Percentiles rank a stretch among this genome's conserved stretches.
These are phyloP conservation scores for Conus betulinus DNA, from an alignment of 1,140 invertebrate genomes.

Conservation along the genomic window DNA sequence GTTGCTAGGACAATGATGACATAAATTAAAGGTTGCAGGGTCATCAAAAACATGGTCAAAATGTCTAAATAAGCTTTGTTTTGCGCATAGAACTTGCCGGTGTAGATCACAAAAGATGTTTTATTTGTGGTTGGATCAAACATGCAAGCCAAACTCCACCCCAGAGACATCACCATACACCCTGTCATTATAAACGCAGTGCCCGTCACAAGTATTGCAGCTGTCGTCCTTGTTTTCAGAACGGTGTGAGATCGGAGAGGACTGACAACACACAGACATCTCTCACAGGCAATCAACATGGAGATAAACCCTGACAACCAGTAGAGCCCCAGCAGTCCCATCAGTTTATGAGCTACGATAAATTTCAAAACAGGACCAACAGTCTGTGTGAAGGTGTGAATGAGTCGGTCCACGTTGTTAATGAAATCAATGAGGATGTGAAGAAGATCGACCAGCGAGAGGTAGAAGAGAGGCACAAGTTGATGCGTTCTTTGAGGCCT, in stretches of 20 bases:
- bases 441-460: neutral
- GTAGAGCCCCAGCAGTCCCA: neutral
- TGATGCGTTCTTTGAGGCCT: conserved; percentile 12
- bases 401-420: neutral
- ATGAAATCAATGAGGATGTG: neutral
- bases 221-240: neutral
- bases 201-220: neutral
- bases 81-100: neutral
- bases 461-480: conserved; percentile 16
- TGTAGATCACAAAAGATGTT: neutral
- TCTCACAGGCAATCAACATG: conserved; percentile 1
- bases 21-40: neutral
- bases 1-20: neutral
- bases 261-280: conserved; percentile 19
- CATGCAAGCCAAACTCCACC: neutral
- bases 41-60: neutral
- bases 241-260: neutral
- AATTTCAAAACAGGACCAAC: neutral
- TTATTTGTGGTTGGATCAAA: neutral
- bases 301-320: neutral
- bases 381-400: neutral
- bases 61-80: neutral
- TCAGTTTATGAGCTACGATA: neutral
- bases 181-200: neutral
- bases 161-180: neutral